A percentile compares a stretch with the other conserved stretches of the same genome.
Conservation (phyloP, 2,113 vertebrate genomes). For the Centropus bengalensis region DNA sequence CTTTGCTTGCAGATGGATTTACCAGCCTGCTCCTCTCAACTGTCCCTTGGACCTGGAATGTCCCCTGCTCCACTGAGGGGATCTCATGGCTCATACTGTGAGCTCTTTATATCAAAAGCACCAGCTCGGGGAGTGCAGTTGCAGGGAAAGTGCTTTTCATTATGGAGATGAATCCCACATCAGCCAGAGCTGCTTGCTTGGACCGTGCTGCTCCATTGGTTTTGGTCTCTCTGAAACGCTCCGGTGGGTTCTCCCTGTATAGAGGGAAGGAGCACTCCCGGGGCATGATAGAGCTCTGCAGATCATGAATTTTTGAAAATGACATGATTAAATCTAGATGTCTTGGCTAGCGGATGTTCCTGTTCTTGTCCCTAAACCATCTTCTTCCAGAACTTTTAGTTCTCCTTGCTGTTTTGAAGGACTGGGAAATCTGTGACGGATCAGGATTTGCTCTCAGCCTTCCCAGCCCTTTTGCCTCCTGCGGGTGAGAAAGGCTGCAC, state of each 20-base stretch:
- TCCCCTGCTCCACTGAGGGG: neutral
- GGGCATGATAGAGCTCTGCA: neutral
- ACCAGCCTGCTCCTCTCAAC: neutral
- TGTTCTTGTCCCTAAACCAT: neutral
- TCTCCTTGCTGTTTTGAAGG: neutral
- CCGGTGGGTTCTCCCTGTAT: rapidly evolving
- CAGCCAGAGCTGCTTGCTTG: neutral
- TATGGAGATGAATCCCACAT: rapidly evolving
- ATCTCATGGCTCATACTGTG: neutral
- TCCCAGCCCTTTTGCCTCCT: neutral
- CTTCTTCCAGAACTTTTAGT: neutral
- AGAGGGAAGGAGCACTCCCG: neutral
- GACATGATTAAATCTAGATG: rapidly evolving
- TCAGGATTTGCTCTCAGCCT: neutral
- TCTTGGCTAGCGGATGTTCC: neutral
- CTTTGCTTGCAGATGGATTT: neutral
- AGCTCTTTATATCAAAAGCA: neutral
- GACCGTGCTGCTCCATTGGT: rapidly evolving
- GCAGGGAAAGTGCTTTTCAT: neutral
- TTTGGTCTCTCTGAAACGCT: neutral
- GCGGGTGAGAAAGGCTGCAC: rapidly evolving
- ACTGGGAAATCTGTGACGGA: neutral
- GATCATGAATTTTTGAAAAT: neutral
- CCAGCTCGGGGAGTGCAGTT: rapidly evolving
- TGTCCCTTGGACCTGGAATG: neutral